A percentile compares a stretch with the other conserved stretches of the same genome.
Evolutionary conservation across 2,888 invertebrate genomes (phyloP).

Genomic region (Parapristionchus giblindavisi): DNA sequence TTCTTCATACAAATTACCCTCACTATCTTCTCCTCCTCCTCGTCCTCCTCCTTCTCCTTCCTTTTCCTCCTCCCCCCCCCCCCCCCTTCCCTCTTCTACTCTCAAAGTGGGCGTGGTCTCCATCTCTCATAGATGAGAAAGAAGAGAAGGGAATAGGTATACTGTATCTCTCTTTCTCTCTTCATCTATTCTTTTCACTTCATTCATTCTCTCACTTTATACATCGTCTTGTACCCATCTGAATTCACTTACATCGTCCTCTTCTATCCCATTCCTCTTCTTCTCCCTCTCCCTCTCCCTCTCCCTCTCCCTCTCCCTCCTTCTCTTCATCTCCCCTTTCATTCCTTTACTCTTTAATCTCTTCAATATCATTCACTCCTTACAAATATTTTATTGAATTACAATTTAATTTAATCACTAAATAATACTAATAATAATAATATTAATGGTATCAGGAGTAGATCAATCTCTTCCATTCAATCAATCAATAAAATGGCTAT

Average conservation of each 20-base stretch:
- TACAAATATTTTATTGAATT: neutral
- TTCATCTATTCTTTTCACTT: slow-evolving; percentile 10
- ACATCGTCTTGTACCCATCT: neutral
- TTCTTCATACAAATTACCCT: slow-evolving; percentile 36
- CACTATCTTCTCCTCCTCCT: slow-evolving; percentile 38
- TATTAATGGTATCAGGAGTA: neutral
- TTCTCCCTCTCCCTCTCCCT: slow-evolving; percentile 4
- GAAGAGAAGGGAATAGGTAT: too few species aligned
- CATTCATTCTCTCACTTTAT: neutral
- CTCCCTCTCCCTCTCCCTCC: slow-evolving; percentile 14
- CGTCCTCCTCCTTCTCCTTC: slow-evolving; percentile 11
- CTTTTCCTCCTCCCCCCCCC: neutral
- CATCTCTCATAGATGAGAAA: neutral
- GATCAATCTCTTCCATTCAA: neutral
- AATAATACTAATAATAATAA: too few species aligned
- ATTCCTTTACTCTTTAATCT: neutral
- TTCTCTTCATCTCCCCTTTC: slow-evolving; percentile 13
- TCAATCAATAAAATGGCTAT: slow-evolving; percentile 47
- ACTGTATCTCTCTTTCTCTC: slow-evolving; percentile 2
- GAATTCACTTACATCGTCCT: too few species aligned
- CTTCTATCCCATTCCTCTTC: neutral
- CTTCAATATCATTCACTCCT: slow-evolving; percentile 9
- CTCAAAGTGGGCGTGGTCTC: neutral
- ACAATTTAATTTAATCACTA: too few species aligned
- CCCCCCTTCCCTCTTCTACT: neutral